These are phyloP conservation scores for Euwallacea fornicatus DNA, from an alignment of 1,140 invertebrate genomes.

Conservation along the genomic window DNA sequence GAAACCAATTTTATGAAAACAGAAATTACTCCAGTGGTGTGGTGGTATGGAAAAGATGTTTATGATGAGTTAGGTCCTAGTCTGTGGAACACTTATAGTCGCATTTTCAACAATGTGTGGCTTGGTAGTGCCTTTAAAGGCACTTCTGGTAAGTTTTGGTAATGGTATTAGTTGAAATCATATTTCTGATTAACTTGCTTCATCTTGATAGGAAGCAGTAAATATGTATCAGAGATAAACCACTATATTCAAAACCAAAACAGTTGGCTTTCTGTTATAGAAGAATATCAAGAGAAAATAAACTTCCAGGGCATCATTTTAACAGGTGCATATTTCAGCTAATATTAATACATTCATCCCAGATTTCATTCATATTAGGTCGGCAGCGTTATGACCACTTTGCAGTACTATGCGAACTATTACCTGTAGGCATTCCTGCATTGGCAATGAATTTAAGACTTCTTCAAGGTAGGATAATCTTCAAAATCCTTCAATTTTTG, in stretches of 20 bases:
- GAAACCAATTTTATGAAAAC: constrained; percentile 46
- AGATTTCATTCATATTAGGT: constrained; percentile 51
- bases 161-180: background rate
- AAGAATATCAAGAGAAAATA: constrained; percentile 40
- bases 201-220: constrained; percentile 40
- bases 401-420: constrained; percentile 86
- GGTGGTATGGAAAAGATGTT: constrained; percentile 71
- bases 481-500: background rate
- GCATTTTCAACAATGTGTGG: constrained; percentile 87
- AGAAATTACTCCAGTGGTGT: constrained; percentile 76
- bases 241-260: constrained; percentile 46
- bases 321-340: constrained; percentile 53
- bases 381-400: constrained; percentile 92
- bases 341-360: background rate
- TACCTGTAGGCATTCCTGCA: constrained; percentile 81
- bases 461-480: constrained; percentile 43
- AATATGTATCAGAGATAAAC: constrained; percentile 41
- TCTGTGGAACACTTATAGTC: constrained; percentile 78
- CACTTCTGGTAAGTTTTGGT: constrained; percentile 60
- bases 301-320: constrained; percentile 62
- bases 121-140: constrained; percentile 89
- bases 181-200: constrained; percentile 33
- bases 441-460: constrained; percentile 59
- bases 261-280: constrained; percentile 43
- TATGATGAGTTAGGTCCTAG: constrained; percentile 49